A percentile compares a stretch with the other conserved stretches of the same genome.
Evolutionary conservation across 2,888 invertebrate genomes (phyloP).

Genomic region (Drosophila kanekoi): DNA sequence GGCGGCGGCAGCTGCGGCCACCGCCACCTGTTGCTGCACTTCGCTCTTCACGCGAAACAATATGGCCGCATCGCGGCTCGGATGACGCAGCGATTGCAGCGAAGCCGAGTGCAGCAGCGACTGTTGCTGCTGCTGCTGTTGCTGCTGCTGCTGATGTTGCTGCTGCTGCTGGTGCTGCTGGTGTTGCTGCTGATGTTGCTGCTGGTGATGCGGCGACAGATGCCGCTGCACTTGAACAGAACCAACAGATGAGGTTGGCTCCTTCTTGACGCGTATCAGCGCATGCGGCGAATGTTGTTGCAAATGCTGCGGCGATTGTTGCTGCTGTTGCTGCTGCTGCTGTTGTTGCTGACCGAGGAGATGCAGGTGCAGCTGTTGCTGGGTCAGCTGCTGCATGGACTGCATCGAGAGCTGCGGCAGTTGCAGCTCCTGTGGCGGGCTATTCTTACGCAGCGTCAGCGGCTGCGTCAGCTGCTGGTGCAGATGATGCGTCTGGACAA

Average conservation of each 20-base stretch:
- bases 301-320: slow-evolving; percentile 67
- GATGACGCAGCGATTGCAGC: slow-evolving; percentile 85
- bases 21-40: slow-evolving; percentile 83
- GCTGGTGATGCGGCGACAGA: slow-evolving; percentile 69
- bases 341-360: slow-evolving; percentile 78
- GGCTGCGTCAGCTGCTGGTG: slow-evolving; percentile 83
- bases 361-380: slow-evolving; percentile 83
- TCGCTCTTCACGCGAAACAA: slow-evolving; percentile 85
- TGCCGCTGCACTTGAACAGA: slow-evolving; percentile 62
- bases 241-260: slow-evolving; percentile 61
- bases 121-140: slow-evolving; percentile 76
- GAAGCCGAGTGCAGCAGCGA: slow-evolving; percentile 85
- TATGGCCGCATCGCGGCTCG: slow-evolving; percentile 85
- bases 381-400: slow-evolving; percentile 84
- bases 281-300: slow-evolving; percentile 81
- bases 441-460: slow-evolving; percentile 77
- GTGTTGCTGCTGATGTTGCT: slow-evolving; percentile 61
- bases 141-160: slow-evolving; percentile 76
- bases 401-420: slow-evolving; percentile 76
- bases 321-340: slow-evolving; percentile 66
- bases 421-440: slow-evolving; percentile 78
- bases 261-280: slow-evolving; percentile 83
- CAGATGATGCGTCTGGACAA: slow-evolving; percentile 83
- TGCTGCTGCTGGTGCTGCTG: slow-evolving; percentile 70
- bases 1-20: slow-evolving; percentile 70